Evolutionary conservation across 2,888 invertebrate genomes (phyloP).

Genomic region (Plemyria rubiginata): DNA sequence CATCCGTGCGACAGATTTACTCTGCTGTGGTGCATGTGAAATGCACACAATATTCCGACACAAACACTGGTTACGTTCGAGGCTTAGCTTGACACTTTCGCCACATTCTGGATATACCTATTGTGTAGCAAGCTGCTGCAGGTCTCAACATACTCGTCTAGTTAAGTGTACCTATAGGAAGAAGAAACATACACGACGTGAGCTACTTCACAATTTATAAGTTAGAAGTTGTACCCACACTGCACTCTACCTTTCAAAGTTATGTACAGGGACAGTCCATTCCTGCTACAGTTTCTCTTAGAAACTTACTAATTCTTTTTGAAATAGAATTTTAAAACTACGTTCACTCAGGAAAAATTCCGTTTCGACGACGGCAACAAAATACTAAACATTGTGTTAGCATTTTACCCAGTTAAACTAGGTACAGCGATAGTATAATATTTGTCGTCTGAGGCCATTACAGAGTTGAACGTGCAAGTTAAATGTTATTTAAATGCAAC

Average conservation of each 20-base stretch:
- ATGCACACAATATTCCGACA: background rate
- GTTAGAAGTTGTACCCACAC: background rate
- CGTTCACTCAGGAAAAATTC: constrained; percentile 11
- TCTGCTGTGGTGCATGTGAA: background rate
- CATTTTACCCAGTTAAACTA: constrained; percentile 12
- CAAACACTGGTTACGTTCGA: background rate
- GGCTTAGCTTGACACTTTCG: background rate
- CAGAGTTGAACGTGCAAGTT: constrained; percentile 18
- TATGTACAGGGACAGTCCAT: background rate
- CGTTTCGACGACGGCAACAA: constrained; percentile 10
- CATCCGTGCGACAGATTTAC: constrained; percentile 6
- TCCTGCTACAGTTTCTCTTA: background rate
- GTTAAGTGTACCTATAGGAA: background rate
- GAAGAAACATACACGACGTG: background rate
- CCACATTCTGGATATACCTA: background rate
- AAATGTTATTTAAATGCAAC: constrained; percentile 19
- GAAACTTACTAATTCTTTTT: background rate
- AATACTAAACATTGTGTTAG: constrained; percentile 18
- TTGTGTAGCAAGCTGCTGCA: background rate
- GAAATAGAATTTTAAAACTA: background rate
- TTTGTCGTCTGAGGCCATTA: constrained; percentile 17
- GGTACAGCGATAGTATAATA: constrained; percentile 11
- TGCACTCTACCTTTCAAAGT: constrained; percentile 3
- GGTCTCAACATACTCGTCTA: background rate
- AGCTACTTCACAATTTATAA: background rate